Base-by-base conservation (phyloP, 2,113 vertebrate species). In the Stomatorhinus ivindoensis region DNA sequence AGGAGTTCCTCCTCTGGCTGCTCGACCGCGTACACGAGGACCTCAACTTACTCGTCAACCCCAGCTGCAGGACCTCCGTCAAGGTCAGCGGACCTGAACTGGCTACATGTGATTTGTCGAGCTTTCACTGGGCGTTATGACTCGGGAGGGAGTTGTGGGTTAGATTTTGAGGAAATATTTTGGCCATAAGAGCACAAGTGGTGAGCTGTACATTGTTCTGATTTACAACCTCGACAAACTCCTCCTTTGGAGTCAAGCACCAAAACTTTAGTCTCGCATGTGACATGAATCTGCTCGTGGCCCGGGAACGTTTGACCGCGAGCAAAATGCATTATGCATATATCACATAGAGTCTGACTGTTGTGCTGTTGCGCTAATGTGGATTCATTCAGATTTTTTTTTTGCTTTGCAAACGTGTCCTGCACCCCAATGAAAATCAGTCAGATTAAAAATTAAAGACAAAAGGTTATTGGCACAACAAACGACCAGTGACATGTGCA, bases 1-100 rank as follows among this genome's bases (percentile, higher is more conserved):
- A 99, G 93, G 99, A 99, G 95, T 99, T 99, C 92, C 96, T 99
- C 82, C 96, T 99, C 19, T 99, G 99, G 99, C 96, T 99, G 17
- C 94, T 99, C 85, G 98, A 99, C 94, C 94, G 99, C 91, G 98
- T 99, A 1, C 98, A 99, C 0, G 99, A 99, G 89, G 99, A 99
- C 91, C 95, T 99, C 27, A 97, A 99, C 94, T 97, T 97, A 0
- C 90, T 94, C 2, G 94, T 96, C 90, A 96, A 97, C 91, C 95
- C 96, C 88, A 95, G 94, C 0, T 92, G 94, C 91, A 92, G 97
- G 93, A 94, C 97, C 2, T 91, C 96, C 0, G 91, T 97, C 89
- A 99, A 98, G 97, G 98, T 99, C 88, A 89, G 91, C 50, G 48
- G 58, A 24, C 24, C 3, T 15, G 39, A 15, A 73, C n/a, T 4